phyloP scores from a whole-genome alignment of 2,113 vertebrate genomes.

The Corythaixoides concolor region DNA sequence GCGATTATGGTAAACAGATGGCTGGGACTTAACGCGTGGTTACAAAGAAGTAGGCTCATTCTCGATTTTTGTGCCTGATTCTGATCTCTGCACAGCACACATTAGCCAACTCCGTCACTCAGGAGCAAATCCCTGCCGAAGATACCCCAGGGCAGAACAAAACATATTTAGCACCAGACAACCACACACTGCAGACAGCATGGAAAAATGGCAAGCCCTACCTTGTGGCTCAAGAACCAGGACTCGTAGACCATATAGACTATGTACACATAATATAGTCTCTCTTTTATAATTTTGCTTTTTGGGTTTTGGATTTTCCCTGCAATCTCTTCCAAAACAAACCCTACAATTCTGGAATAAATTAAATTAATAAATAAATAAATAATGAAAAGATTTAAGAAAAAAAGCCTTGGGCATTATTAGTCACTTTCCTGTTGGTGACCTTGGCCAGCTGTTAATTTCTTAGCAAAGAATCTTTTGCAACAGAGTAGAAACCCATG shows the following conservation, averaged over 20 bases:
- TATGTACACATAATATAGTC: not conserved
- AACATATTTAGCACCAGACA: not conserved
- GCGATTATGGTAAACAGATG: not conserved
- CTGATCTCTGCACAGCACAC: not conserved
- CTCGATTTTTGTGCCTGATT: not conserved
- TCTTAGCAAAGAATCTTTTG: not conserved
- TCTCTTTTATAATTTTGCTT: not conserved
- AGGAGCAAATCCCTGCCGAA: not conserved
- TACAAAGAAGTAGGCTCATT: not conserved
- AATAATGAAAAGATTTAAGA: too few species aligned
- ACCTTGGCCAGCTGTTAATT: not conserved
- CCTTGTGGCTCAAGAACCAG: not conserved
- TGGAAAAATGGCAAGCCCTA: not conserved
- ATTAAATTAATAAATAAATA: not conserved
- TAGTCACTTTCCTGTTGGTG: not conserved
- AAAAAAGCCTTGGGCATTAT: not conserved
- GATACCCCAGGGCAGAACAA: not conserved
- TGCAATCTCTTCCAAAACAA: not conserved
- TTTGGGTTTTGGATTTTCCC: not conserved
- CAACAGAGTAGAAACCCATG: not conserved
- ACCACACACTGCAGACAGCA: too few species aligned
- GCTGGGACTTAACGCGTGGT: not conserved
- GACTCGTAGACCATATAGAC: not conserved
- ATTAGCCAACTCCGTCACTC: not conserved
- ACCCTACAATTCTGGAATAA: not conserved